Percentiles rank a stretch among this genome's conserved stretches.
Conservation (phyloP, 2,113 vertebrate genomes). For the Amphiprion percula region DNA sequence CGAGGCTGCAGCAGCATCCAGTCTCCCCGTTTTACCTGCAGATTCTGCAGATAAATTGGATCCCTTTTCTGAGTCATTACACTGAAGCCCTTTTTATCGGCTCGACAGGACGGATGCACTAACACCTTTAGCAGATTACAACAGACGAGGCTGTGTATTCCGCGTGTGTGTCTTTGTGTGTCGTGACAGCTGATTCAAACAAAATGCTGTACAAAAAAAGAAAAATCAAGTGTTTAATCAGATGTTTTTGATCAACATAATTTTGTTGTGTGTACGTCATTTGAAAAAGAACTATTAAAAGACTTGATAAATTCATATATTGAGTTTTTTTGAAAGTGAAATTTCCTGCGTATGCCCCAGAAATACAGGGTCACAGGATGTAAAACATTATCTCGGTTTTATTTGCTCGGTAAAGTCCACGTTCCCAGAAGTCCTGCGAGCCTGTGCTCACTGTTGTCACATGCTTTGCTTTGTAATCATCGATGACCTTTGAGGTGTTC, state of each 20-base stretch:
- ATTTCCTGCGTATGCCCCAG: background rate
- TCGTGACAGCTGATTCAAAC: slow-evolving; percentile 45
- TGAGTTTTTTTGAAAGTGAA: background rate
- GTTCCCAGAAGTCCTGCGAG: background rate
- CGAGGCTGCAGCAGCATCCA: slow-evolving; percentile 11
- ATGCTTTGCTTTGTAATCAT: slow-evolving; percentile 9
- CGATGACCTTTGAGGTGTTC: slow-evolving; percentile 33
- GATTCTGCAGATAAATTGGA: slow-evolving; percentile 45
- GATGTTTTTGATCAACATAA: slow-evolving; percentile 65
- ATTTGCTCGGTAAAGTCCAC: slow-evolving; percentile 32
- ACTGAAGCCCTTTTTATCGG: slow-evolving; percentile 47
- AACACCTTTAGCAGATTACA: slow-evolving; percentile 37
- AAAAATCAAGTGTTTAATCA: slow-evolving; percentile 61
- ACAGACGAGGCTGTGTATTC: slow-evolving; percentile 44
- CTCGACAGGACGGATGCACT: slow-evolving; percentile 41
- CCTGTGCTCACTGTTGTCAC: background rate
- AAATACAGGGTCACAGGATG: slow-evolving; percentile 2
- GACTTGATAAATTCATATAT: slow-evolving; percentile 61
- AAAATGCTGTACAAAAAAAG: slow-evolving; percentile 49
- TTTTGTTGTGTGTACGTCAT: slow-evolving; percentile 72
- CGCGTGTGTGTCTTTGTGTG: slow-evolving; percentile 46
- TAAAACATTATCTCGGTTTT: slow-evolving; percentile 17
- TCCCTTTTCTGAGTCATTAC: slow-evolving; percentile 45
- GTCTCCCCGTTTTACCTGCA: slow-evolving; percentile 6
- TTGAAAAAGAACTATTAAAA: slow-evolving; percentile 76